Conservation (phyloP, 2,113 vertebrate species). For the Oryctolagus cuniculus region DNA sequence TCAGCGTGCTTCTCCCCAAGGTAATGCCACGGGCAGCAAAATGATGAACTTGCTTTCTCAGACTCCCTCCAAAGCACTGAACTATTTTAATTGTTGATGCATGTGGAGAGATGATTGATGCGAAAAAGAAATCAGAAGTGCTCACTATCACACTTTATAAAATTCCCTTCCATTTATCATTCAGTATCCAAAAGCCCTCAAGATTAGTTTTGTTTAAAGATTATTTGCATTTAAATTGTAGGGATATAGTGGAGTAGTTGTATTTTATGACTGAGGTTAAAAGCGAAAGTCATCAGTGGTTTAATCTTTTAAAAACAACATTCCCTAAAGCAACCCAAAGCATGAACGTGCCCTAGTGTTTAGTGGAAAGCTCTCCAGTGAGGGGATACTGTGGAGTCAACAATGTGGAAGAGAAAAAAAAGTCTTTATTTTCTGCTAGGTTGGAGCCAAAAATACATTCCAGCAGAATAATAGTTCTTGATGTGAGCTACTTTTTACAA, state of each 20-base stretch:
- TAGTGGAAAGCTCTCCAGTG: conserved; percentile 28
- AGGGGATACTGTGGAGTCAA: conserved; percentile 50
- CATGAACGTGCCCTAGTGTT: conserved; percentile 35
- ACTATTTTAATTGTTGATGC: conserved; percentile 84
- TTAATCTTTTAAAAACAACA: conserved; percentile 71
- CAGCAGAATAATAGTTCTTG: not conserved
- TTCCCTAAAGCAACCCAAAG: conserved; percentile 57
- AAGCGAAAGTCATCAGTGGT: conserved; percentile 79
- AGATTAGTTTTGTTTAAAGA: conserved; percentile 88
- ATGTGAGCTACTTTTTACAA: conserved; percentile 39
- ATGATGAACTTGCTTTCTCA: conserved; percentile 77
- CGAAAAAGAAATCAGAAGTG: conserved; percentile 67
- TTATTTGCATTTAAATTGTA: conserved; percentile 88
- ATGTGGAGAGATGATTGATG: conserved; percentile 80
- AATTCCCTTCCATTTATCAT: conserved; percentile 81
- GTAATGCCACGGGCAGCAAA: conserved; percentile 70
- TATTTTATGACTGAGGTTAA: conserved; percentile 79
- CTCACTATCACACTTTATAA: conserved; percentile 76
- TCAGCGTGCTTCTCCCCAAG: conserved; percentile 64
- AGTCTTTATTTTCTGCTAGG: conserved; percentile 55
- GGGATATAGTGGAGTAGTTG: conserved; percentile 73
- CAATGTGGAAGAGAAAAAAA: conserved; percentile 52
- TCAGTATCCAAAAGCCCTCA: conserved; percentile 77
- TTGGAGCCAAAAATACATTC: conserved; percentile 51
- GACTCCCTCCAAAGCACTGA: conserved; percentile 70